Base-by-base conservation (phyloP, 2,797 vertebrate genomes). In the Apogon talboti region DNA sequence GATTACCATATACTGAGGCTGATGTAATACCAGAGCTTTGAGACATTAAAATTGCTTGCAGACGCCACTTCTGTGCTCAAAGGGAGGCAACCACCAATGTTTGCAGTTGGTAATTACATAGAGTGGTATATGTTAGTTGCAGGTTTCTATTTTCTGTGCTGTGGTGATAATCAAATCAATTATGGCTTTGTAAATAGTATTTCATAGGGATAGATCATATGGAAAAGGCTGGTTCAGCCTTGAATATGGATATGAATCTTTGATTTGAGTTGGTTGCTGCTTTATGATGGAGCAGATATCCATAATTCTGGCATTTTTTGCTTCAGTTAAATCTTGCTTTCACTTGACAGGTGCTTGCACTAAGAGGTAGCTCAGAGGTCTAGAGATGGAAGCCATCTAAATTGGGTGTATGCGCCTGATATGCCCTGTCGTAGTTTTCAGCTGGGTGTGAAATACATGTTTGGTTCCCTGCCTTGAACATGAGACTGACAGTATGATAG, bases 41-140 rank as follows among this genome's bases (percentile, higher is more conserved):
- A 63, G 15, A 6, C 41, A 63, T 71, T 38, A 41, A 55, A 67
- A 64, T 70, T 2, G 59, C 65, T 72, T 33, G 16, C 18, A 64
- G 61, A 52, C 51, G 54, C 41, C 42, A 33, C 65, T 28, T 51
- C 51, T 83, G 62, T 83, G 75, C 70, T 89, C 88, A 78, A 67
- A 45, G 62, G 71, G 83, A 69, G 74, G 70, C 45, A 67, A 66
- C 35, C 12, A 52, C 57, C 18, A 54, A 54, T 52, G 63, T 68
- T 75, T 65, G 58, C 66, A 72, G 48, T 18, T 69, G 54, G 66
- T 88, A 84, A 89, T 89, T 87, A 81, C 66, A 83, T 53, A 57
- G 61, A 57, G 58, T 47, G 48, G 49, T 15, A 16, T 62, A 56
- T 72, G 65, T 55, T 75, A 78, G 79, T 70, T 73, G 44, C 41